Evolutionary conservation across 2,113 vertebrate species (phyloP).

Genomic region (Pangasianodon gigas): DNA sequence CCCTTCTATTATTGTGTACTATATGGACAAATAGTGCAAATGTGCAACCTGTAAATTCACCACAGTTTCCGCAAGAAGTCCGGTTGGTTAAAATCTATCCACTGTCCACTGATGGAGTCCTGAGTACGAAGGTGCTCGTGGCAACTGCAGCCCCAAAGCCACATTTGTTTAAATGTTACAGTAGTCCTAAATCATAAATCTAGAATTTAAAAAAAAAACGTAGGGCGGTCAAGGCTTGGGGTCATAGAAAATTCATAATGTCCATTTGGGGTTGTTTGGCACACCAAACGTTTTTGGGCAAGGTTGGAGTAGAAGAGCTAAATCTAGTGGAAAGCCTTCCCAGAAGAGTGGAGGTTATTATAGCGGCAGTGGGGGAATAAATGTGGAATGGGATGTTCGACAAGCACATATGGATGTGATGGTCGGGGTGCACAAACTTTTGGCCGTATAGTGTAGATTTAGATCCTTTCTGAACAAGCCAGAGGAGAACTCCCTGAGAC

Average conservation of each 20-base stretch:
- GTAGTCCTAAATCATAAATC: no score
- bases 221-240: no score
- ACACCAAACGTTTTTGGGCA: no score
- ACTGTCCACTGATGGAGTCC: no score
- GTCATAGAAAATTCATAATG: neutral
- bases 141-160: no score
- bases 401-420: neutral
- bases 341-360: neutral
- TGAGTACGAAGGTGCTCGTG: no score
- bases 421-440: neutral
- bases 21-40: no score
- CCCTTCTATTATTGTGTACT: no score
- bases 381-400: neutral
- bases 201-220: no score
- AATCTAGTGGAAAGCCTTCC: neutral
- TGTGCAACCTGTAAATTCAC: no score
- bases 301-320: neutral
- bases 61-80: no score
- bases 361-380: neutral
- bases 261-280: neutral
- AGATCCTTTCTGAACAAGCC: neutral
- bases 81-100: no score
- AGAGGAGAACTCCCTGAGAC: neutral
- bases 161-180: neutral
- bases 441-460: neutral